A percentile compares a stretch with the other conserved stretches of the same genome.
These are phyloP conservation scores for Pemphredon lugubris DNA, from an alignment of 2,888 invertebrate genomes.

Conservation along the genomic window DNA sequence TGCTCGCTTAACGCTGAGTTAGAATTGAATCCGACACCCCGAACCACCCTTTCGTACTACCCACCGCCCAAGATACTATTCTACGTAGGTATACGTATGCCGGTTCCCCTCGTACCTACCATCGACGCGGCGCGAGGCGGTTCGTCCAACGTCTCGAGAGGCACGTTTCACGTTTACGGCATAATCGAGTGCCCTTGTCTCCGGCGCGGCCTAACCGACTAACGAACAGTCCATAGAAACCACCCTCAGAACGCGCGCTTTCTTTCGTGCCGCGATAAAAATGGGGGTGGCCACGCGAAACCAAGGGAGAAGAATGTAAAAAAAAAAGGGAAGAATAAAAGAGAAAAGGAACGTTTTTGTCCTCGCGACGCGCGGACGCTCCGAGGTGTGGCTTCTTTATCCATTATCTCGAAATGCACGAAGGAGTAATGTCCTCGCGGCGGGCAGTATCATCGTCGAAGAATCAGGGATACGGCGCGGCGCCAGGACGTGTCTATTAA, in stretches of 20 bases:
- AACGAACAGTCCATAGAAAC: no score
- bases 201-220: no score
- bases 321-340: no score
- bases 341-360: no score
- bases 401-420: slow-evolving; percentile 50
- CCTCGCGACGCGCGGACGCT: no score
- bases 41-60: slow-evolving; percentile 31
- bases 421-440: slow-evolving; percentile 24
- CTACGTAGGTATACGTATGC: no score
- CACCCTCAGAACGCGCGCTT: neutral
- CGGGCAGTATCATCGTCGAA: slow-evolving; percentile 33
- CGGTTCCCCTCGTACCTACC: neutral
- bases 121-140: no score
- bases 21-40: slow-evolving; percentile 58
- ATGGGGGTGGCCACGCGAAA: neutral
- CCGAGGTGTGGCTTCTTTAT: neutral
- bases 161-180: no score
- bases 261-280: neutral
- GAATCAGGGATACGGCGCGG: slow-evolving; percentile 38
- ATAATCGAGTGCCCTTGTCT: no score
- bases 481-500: slow-evolving; percentile 61
- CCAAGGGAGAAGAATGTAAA: neutral
- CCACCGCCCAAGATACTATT: neutral
- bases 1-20: slow-evolving; percentile 46
- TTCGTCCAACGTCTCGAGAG: no score